Conservation (phyloP, 2,797 vertebrate species). For the Rhabdophis nuchalis region DNA sequence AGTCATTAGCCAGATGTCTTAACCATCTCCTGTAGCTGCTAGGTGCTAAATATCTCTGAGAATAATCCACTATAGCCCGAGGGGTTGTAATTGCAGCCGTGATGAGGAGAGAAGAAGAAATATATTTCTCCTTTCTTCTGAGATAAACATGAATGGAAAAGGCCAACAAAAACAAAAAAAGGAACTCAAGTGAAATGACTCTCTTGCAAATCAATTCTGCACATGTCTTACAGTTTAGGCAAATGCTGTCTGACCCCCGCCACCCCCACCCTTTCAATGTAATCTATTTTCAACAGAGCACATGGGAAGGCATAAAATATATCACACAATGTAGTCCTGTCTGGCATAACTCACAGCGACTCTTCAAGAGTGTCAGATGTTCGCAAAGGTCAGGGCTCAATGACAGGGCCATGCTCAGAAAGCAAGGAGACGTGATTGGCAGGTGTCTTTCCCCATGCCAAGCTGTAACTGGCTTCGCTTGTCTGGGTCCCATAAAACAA, state of each 20-base stretch:
- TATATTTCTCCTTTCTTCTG: neutral
- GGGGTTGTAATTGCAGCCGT: neutral
- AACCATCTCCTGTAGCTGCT: neutral
- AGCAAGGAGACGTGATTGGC: constrained; percentile 10
- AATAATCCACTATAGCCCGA: neutral
- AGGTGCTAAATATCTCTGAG: neutral
- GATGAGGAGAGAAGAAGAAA: constrained; percentile 6
- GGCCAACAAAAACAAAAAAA: constrained; percentile 23
- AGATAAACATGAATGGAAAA: neutral
- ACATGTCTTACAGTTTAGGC: neutral
- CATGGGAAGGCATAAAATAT: constrained; percentile 2
- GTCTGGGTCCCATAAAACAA: constrained; percentile 14
- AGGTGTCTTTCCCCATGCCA: constrained; percentile 12
- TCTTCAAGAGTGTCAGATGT: constrained; percentile 8
- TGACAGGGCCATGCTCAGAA: neutral
- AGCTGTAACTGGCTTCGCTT: neutral
- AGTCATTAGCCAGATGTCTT: neutral
- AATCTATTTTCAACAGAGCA: neutral
- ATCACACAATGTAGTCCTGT: neutral
- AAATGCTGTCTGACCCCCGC: neutral
- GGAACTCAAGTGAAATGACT: constrained; percentile 38
- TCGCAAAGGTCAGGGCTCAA: constrained; percentile 29
- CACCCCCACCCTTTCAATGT: constrained; percentile 5
- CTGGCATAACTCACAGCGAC: neutral
- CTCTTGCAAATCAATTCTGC: constrained; percentile 21